These are phyloP conservation scores for Aradophagus sp. DNA, from an alignment of 1,140 invertebrate species.

Conservation along the genomic window DNA sequence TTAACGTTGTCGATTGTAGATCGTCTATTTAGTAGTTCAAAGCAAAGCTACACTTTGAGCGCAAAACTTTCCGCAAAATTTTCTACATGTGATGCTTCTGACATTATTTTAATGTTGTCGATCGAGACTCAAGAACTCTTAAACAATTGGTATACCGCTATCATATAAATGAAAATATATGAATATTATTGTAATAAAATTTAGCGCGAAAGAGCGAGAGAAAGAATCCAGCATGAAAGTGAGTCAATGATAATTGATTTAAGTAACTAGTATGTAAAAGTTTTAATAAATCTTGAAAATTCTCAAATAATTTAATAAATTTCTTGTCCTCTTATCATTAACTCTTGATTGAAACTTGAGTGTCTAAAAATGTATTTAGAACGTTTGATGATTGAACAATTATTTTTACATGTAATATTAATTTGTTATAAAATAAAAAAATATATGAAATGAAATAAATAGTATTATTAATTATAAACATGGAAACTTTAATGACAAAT, in stretches of 20 bases:
- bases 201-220: slow-evolving; percentile 28
- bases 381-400: no score
- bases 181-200: slow-evolving; percentile 58
- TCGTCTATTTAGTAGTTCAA: slow-evolving; percentile 41
- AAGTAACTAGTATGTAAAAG: slow-evolving; percentile 63
- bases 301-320: slow-evolving; percentile 54
- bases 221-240: slow-evolving; percentile 30
- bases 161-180: slow-evolving; percentile 61
- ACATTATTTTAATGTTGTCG: slow-evolving; percentile 41
- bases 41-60: slow-evolving; percentile 22
- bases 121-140: slow-evolving; percentile 58
- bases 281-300: slow-evolving; percentile 71
- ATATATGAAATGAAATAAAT: no score
- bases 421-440: no score
- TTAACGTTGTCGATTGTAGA: slow-evolving; percentile 49
- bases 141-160: slow-evolving; percentile 62
- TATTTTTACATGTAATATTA: no score
- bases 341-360: no score
- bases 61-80: no score
- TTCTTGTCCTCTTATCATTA: background rate
- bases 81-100: no score
- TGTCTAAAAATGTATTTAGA: no score
- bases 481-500: no score
- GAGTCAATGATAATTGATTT: slow-evolving; percentile 32
- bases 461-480: no score